phyloP scores from a whole-genome alignment of 2,888 invertebrate genomes.

The Drosophila seclusa region DNA sequence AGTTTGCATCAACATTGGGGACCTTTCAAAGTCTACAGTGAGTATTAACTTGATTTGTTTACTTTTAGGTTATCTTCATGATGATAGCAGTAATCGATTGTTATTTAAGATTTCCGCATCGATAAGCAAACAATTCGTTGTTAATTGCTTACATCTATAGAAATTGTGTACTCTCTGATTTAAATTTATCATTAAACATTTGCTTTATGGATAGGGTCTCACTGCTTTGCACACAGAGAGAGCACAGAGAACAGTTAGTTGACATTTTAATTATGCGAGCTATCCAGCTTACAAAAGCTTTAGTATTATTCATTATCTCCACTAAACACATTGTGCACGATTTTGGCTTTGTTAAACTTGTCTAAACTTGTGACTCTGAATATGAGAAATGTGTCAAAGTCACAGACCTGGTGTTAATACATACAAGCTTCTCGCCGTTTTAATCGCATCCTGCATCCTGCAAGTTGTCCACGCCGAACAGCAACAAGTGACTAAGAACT shows the following conservation, averaged over 20 bases:
- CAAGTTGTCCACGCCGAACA: conserved; percentile 6
- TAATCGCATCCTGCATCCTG: conserved; percentile 21
- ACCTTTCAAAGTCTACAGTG: conserved; percentile 85
- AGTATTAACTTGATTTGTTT: conserved; percentile 73
- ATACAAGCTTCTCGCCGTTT: conserved; percentile 12
- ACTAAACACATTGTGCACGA: background rate
- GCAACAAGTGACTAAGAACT: background rate
- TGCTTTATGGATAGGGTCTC: background rate
- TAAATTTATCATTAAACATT: background rate
- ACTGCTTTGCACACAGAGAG: background rate
- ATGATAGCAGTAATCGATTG: conserved; percentile 7
- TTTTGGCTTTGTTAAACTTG: conserved; percentile 14
- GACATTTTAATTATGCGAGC: background rate
- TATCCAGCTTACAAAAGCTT: background rate
- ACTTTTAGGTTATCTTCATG: background rate
- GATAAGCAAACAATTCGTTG: conserved; percentile 10
- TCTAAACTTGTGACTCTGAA: conserved; percentile 30
- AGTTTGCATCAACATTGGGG: conserved; percentile 83
- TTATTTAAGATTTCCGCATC: conserved; percentile 22
- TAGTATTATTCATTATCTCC: background rate
- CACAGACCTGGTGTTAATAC: conserved; percentile 18
- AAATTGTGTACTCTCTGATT: background rate
- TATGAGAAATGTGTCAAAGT: conserved; percentile 56
- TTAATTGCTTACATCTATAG: too few species aligned
- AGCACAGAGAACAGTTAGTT: background rate